Percentiles rank a stretch among this genome's conserved stretches.
These are phyloP conservation scores for Decapterus maruadsi DNA, from an alignment of 2,797 vertebrate genomes.

Conservation along the genomic window DNA sequence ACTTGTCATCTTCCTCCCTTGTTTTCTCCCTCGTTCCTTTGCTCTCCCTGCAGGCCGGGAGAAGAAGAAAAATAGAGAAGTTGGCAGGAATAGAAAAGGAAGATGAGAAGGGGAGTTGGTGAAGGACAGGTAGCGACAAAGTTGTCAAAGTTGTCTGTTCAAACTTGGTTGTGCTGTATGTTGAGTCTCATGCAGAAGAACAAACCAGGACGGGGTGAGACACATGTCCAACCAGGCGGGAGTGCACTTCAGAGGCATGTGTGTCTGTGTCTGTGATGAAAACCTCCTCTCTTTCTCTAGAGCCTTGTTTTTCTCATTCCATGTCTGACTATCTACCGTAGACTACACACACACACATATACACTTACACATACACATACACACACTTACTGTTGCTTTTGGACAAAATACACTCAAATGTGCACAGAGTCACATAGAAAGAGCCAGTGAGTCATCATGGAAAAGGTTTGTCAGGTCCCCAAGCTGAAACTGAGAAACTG, in stretches of 20 bases:
- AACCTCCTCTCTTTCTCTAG: conserved; percentile 25
- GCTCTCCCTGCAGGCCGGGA: conserved; percentile 53
- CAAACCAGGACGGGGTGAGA: background rate
- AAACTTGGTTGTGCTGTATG: background rate
- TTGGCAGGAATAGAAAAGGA: conserved; percentile 45
- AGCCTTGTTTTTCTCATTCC: conserved; percentile 40
- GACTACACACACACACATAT: conserved; percentile 25
- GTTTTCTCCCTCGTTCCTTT: conserved; percentile 54
- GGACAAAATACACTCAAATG: conserved; percentile 42
- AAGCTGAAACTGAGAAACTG: conserved; percentile 65
- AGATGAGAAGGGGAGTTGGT: conserved; percentile 20
- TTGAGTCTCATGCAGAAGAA: conserved; percentile 7
- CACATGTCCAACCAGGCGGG: conserved; percentile 9
- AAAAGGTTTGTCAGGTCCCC: conserved; percentile 82
- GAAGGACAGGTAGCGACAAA: conserved; percentile 10
- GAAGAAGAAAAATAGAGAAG: conserved; percentile 57
- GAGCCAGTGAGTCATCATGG: conserved; percentile 83
- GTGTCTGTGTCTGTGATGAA: conserved; percentile 16
- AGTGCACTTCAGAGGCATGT: background rate
- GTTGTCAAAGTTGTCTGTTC: conserved; percentile 4
- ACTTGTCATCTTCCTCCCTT: conserved; percentile 63
- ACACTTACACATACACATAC: conserved; percentile 8
- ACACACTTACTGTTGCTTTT: conserved; percentile 52
- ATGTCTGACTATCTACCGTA: conserved; percentile 36
- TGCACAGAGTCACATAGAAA: conserved; percentile 39